A percentile compares a stretch with the other conserved stretches of the same genome.
Evolutionary conservation across 1,140 invertebrate species (phyloP).

Genomic region (Ooceraea biroi): DNA sequence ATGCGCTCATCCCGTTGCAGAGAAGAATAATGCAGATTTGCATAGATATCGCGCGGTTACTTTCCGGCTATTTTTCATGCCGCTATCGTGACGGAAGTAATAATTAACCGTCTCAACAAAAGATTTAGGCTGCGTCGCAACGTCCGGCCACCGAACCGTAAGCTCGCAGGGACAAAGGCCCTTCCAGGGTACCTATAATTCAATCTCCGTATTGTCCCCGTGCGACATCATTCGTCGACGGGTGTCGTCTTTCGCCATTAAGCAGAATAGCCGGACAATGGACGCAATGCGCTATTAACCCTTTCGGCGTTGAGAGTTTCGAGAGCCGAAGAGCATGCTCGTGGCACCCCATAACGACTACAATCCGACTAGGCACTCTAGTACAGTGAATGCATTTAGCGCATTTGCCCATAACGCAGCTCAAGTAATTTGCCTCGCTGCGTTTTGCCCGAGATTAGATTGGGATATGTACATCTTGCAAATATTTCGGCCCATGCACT

Average conservation of each 20-base stretch:
- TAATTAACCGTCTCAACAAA: constrained; percentile 51
- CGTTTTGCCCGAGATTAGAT: constrained; percentile 22
- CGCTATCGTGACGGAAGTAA: constrained; percentile 38
- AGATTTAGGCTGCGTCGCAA: constrained; percentile 33
- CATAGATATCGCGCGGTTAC: constrained; percentile 5
- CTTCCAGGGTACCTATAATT: constrained; percentile 31
- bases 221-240: constrained; percentile 33
- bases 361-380: neutral
- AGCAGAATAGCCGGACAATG: constrained; percentile 55
- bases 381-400: constrained; percentile 46
- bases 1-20: neutral
- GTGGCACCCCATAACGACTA: constrained; percentile 26
- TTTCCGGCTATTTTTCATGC: neutral
- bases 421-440: constrained; percentile 38
- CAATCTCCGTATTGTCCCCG: constrained; percentile 51
- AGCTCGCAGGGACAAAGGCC: constrained; percentile 30
- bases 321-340: neutral
- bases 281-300: constrained; percentile 56
- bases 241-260: constrained; percentile 58
- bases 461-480: neutral
- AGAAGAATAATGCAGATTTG: constrained; percentile 31
- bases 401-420: constrained; percentile 40
- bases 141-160: constrained; percentile 22
- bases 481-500: neutral
- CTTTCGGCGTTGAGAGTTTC: constrained; percentile 38